Conservation (phyloP, 2,797 vertebrate species). For the Myoxocephalus aenaeus region DNA sequence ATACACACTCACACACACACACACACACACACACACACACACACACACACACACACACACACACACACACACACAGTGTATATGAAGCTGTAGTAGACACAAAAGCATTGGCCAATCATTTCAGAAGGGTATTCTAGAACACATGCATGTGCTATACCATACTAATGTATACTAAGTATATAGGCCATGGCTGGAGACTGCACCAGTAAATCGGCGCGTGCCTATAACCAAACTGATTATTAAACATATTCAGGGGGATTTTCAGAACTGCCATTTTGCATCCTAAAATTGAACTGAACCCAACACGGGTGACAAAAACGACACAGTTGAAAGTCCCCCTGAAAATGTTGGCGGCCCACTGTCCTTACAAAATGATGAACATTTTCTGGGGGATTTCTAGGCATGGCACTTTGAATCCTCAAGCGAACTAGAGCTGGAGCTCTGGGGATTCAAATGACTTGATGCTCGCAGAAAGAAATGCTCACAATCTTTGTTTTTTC, state of each 20-base stretch:
- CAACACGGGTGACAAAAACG: too few species aligned
- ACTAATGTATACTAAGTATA: not conserved
- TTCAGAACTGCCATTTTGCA: not conserved
- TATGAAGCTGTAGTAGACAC: slow-evolving; percentile 6
- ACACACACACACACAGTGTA: slow-evolving; percentile 4
- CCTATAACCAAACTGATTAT: not conserved
- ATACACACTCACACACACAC: slow-evolving; percentile 4
- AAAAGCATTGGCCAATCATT: slow-evolving; percentile 7
- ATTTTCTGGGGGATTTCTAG: not conserved
- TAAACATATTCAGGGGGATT: not conserved
- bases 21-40: slow-evolving; percentile 9
- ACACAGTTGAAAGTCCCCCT: not conserved
- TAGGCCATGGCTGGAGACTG: not conserved
- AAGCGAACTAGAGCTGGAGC: not conserved
- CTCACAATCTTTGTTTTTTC: not conserved
- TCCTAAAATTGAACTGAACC: not conserved
- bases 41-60: slow-evolving; percentile 17
- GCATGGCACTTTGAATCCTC: not conserved
- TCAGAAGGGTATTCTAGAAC: not conserved
- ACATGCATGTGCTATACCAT: not conserved
- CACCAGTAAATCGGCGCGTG: not conserved
- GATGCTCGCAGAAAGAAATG: not conserved
- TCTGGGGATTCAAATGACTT: not conserved
- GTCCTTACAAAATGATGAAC: not conserved
- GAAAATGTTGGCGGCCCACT: not conserved